Evolutionary conservation across 2,888 invertebrate genomes (phyloP).

Genomic region (Eupeodes luniger): DNA sequence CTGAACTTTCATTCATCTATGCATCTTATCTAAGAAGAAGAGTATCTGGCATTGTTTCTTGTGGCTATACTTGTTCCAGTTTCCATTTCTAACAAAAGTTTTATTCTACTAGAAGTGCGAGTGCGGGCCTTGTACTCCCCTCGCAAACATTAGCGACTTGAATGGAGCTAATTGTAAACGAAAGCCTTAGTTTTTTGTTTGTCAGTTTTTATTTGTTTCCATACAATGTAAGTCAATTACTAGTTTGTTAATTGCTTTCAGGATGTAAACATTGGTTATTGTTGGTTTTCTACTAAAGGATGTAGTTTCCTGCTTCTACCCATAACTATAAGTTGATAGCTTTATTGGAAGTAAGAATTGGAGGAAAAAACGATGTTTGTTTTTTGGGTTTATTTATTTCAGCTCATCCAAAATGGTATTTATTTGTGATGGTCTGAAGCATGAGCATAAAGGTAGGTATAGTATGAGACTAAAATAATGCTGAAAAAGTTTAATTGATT

Average conservation of each 20-base stretch:
- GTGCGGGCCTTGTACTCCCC: conserved; percentile 1
- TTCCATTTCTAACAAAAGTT: conserved; percentile 70
- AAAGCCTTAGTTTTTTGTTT: conserved; percentile 55
- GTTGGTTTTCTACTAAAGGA: conserved; percentile 42
- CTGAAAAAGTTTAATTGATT: conserved; percentile 73
- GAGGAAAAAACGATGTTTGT: conserved; percentile 63
- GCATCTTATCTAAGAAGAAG: conserved; percentile 52
- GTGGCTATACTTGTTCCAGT: conserved; percentile 72
- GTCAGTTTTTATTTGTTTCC: conserved; percentile 79
- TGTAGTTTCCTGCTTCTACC: conserved; percentile 21
- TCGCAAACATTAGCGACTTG: background rate
- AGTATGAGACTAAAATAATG: too few relatives aligned
- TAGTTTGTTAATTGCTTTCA: conserved; percentile 82
- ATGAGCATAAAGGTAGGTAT: conserved; percentile 1
- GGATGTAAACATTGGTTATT: conserved; percentile 70
- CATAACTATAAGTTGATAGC: conserved; percentile 36
- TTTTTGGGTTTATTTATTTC: conserved; percentile 59
- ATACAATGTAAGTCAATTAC: conserved; percentile 83
- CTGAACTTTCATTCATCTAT: conserved; percentile 43
- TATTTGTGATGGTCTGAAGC: too few relatives aligned
- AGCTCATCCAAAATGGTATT: conserved; percentile 52
- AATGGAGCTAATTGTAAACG: conserved; percentile 47
- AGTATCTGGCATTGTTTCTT: conserved; percentile 69
- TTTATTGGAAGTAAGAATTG: conserved; percentile 66
- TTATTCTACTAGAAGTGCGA: too few relatives aligned